phyloP scores from a whole-genome alignment of 2,797 vertebrate genomes.

The Danionella dracula region DNA sequence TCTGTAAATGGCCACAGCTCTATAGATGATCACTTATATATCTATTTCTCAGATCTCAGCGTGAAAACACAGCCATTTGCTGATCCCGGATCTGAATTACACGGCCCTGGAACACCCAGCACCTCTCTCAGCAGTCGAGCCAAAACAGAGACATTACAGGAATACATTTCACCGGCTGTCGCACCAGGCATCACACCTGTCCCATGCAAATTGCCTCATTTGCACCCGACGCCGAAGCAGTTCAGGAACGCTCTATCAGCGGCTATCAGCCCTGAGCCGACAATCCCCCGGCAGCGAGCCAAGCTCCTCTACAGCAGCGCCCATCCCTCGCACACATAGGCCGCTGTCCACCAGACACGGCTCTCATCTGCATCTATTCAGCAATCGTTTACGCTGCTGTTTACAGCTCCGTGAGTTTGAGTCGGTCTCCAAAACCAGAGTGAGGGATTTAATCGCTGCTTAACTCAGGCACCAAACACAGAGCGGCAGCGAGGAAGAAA shows the following conservation, averaged over 20 bases:
- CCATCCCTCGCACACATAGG: slow-evolving; percentile 65
- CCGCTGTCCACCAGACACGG: slow-evolving; percentile 55
- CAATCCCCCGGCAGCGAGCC: slow-evolving; percentile 52
- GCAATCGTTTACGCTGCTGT: slow-evolving; percentile 33
- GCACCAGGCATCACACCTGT: slow-evolving; percentile 28
- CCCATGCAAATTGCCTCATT: slow-evolving; percentile 35
- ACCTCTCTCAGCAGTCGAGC: background rate
- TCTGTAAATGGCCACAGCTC: background rate
- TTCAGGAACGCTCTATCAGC: slow-evolving; percentile 57
- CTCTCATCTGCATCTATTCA: slow-evolving; percentile 53
- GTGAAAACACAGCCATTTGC: slow-evolving; percentile 4
- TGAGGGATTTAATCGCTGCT: background rate
- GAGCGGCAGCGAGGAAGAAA: no score
- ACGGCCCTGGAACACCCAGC: slow-evolving; percentile 23
- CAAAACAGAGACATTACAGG: slow-evolving; percentile 20
- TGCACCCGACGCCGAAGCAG: slow-evolving; percentile 31
- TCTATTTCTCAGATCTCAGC: background rate
- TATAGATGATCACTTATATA: no score
- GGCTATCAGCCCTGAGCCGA: slow-evolving; percentile 64
- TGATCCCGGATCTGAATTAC: slow-evolving; percentile 25
- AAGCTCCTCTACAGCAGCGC: slow-evolving; percentile 47
- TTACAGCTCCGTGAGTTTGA: slow-evolving; percentile 53
- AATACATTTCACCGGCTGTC: slow-evolving; percentile 25
- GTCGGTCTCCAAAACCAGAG: slow-evolving; percentile 58
- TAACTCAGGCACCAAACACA: no score